A percentile compares a stretch with the other conserved stretches of the same genome.
phyloP scores from a whole-genome alignment of 2,113 vertebrate genomes.

The Callorhinus ursinus region DNA sequence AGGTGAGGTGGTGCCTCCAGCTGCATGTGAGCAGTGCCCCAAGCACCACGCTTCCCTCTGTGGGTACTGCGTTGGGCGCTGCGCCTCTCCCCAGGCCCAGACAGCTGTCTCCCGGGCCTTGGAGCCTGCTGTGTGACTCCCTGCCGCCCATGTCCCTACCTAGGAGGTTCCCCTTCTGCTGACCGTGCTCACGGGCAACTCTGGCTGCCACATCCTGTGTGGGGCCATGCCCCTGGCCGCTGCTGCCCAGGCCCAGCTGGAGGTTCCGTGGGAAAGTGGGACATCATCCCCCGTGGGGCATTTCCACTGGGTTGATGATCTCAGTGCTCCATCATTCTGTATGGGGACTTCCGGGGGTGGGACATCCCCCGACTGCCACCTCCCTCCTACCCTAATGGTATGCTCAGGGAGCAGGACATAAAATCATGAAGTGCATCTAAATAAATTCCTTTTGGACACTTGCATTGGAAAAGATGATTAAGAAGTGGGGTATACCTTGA shows the following conservation, averaged over 20 bases:
- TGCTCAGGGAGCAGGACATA: not conserved
- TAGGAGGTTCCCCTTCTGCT: not conserved
- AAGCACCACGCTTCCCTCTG: too few species aligned
- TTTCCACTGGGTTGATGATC: not conserved
- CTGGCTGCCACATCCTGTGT: not conserved
- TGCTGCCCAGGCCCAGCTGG: not conserved
- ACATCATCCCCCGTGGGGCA: fast-evolving
- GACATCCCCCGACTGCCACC: not conserved
- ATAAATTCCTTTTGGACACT: not conserved
- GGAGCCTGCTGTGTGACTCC: not conserved
- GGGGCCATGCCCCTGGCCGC: not conserved
- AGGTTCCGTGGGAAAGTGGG: not conserved
- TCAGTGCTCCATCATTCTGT: not conserved
- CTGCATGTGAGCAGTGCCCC: fast-evolving
- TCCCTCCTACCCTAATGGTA: not conserved
- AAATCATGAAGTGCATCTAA: not conserved
- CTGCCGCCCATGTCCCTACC: not conserved
- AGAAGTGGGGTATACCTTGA: not conserved
- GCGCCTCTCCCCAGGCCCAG: not conserved
- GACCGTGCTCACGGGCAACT: not conserved
- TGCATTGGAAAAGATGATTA: not conserved
- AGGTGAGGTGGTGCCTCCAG: not conserved
- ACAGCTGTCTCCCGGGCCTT: not conserved
- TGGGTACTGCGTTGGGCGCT: not conserved
- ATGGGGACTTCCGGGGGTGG: not conserved